Evolutionary conservation across 2,888 invertebrate genomes (phyloP), one percentile per base, ranked within the genome.

Genomic region (Cylloceria caligata): DNA sequence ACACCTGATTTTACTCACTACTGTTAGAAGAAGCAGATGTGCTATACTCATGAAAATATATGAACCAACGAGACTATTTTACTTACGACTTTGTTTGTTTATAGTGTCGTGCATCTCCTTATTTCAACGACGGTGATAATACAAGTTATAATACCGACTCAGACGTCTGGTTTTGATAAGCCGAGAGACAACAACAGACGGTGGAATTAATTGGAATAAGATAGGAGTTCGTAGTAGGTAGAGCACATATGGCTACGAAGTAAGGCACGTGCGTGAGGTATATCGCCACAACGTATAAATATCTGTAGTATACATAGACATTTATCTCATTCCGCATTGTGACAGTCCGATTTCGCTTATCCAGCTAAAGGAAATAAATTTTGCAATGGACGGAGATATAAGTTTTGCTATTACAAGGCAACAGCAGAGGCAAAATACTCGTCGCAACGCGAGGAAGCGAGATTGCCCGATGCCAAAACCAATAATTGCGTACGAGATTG

Each of bases 401-500:
- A 72, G 65, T 79, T 72, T 57, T 13, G 57, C 57, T 57, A 57
- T 57, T 57, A 57, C 30, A 3, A 9, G 9, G 1, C 30, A 49
- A 21, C 13, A 30, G n/a, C 24, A 13, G 27, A 60, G 24, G 67
- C 57, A 73, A 82, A 57, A 64, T 60, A 64, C 62, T 57, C 64
- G 57, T 49, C 24, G 67, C 67, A 34, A 39, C 45, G 57, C 55
- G 62, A 67, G 42, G 65, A 64, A 69, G 79, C 60, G 73, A 84
- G 83, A 85, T 84, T 84, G 78, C 57, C 73, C 83, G 69, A 83
- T 85, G 85, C 84, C 87, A 88, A 88, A 88, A 88, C 87, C 88
- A 90, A 90, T 90, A 90, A 90, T 90, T 89, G 88, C 87, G 82
- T 84, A 83, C 84, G 84, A 85, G 86, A 89, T 90, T 89, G 81